phyloP scores from a whole-genome alignment of 2,113 vertebrate genomes.

The Gymnarchus niloticus region DNA sequence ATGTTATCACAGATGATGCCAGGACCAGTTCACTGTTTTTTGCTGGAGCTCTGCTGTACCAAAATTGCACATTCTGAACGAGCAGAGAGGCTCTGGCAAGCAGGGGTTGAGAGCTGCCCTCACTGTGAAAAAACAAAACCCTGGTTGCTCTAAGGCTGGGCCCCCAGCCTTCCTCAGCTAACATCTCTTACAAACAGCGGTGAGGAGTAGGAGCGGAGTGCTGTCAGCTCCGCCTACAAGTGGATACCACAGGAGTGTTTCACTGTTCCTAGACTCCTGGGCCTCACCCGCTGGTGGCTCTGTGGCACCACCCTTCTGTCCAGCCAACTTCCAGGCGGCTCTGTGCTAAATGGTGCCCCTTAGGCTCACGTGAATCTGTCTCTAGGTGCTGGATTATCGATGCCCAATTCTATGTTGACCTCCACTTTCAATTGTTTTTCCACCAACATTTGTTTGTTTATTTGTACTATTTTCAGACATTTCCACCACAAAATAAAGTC shows the following conservation, averaged over 20 bases:
- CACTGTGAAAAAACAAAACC: neutral
- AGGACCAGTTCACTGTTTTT: neutral
- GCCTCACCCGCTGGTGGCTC: neutral
- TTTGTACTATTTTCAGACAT: neutral
- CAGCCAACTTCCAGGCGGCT: neutral
- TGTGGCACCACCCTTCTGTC: neutral
- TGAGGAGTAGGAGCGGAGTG: neutral
- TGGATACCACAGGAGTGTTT: neutral
- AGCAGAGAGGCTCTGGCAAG: neutral
- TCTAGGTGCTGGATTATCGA: neutral
- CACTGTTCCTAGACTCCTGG: neutral
- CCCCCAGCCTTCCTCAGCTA: neutral
- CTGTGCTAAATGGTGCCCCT: neutral
- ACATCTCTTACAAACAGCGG: neutral
- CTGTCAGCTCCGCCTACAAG: neutral
- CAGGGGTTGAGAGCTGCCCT: neutral
- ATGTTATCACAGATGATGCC: neutral
- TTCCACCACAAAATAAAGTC: slow-evolving; percentile 8
- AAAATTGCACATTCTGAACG: neutral
- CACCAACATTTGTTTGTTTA: neutral
- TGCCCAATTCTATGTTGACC: neutral
- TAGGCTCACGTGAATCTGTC: neutral
- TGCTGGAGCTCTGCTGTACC: neutral
- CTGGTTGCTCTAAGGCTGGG: no score
- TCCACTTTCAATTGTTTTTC: neutral